A percentile compares a stretch with the other conserved stretches of the same genome.
phyloP scores from a whole-genome alignment of 2,888 invertebrate genomes.

The Leucophenga montana region DNA sequence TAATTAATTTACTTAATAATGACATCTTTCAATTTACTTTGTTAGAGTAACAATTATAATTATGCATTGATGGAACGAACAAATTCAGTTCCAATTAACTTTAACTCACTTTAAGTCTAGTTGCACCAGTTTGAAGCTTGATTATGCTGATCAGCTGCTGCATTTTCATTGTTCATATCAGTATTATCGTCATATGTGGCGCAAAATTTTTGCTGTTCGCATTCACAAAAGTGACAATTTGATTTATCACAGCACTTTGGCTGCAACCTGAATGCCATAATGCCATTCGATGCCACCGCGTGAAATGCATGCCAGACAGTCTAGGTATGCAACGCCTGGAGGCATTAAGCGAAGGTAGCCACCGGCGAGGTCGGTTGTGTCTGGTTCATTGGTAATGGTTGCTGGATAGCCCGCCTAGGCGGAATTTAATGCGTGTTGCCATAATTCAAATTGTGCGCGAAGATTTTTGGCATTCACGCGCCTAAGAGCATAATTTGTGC shows the following conservation, averaged over 20 bases:
- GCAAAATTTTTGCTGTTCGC: conserved; percentile 51
- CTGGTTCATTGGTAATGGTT: too few species aligned
- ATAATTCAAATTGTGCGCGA: conserved; percentile 28
- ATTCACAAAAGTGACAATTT: conserved; percentile 71
- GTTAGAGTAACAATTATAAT: too few species aligned
- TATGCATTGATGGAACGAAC: too few species aligned
- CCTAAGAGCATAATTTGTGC: conserved; percentile 22
- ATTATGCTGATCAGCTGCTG: neutral
- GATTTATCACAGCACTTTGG: conserved; percentile 71
- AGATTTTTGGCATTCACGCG: conserved; percentile 5
- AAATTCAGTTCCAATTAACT: too few species aligned
- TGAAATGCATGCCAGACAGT: conserved; percentile 9
- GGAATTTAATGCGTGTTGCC: neutral
- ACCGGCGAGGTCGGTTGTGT: neutral
- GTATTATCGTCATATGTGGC: conserved; percentile 47
- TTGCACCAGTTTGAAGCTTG: too few species aligned
- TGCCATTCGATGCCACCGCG: neutral
- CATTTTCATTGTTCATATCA: neutral
- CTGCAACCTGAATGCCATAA: conserved; percentile 33
- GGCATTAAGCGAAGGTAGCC: neutral
- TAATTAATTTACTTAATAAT: conserved; percentile 57
- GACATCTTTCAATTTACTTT: conserved; percentile 49
- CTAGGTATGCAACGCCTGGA: neutral
- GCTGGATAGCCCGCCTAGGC: conserved; percentile 7
- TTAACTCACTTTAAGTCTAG: too few species aligned